Conservation (phyloP, 2,797 vertebrate species). For the Chloroceryle inda region DNA sequence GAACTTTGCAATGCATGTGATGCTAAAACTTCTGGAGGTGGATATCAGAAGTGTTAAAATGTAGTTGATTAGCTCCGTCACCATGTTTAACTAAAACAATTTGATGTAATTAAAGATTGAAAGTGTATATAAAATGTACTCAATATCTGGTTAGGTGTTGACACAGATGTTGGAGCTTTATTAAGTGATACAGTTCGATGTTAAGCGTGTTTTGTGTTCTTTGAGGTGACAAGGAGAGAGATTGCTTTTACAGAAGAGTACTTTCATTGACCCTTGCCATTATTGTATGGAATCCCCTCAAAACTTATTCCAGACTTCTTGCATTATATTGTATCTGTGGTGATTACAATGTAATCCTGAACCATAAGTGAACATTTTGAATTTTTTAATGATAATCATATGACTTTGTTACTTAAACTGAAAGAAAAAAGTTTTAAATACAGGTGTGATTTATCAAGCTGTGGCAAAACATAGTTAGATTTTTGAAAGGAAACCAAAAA, state of each 20-base stretch:
- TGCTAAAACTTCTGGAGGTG: neutral
- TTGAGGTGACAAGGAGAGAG: neutral
- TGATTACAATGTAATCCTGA: neutral
- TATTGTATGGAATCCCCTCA: neutral
- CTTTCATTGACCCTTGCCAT: neutral
- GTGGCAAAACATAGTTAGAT: neutral
- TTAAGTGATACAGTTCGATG: neutral
- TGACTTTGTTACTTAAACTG: neutral
- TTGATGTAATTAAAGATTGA: neutral
- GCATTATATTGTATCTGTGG: neutral
- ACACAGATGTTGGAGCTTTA: neutral
- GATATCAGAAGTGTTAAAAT: neutral
- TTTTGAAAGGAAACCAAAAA: neutral
- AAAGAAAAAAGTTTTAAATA: neutral
- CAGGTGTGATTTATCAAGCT: neutral
- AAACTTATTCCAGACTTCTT: neutral
- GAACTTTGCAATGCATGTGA: neutral
- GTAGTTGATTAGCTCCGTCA: fast-evolving
- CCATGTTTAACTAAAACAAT: neutral
- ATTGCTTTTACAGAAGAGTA: neutral
- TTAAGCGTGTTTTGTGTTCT: neutral
- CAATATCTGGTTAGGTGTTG: neutral
- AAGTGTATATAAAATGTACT: neutral
- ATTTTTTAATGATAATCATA: neutral
- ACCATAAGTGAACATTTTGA: neutral